Evolutionary conservation across 2,797 vertebrate species (phyloP).

Genomic region (Amblyopsis hoosieri): DNA sequence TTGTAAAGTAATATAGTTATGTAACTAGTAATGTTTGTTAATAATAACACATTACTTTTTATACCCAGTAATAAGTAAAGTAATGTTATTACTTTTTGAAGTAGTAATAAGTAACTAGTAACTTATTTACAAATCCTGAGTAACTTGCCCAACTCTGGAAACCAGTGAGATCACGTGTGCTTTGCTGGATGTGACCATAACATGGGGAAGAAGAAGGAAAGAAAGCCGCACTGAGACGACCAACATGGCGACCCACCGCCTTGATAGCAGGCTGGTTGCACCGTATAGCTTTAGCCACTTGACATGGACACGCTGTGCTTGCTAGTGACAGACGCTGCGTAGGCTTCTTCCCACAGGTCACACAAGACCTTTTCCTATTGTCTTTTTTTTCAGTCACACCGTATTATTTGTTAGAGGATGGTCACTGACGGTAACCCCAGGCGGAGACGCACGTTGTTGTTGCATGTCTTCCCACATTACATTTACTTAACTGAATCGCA

Average conservation of each 20-base stretch:
- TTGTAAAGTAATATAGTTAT: too few relatives aligned
- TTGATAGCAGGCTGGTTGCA: slow-evolving; percentile 41
- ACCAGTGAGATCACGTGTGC: slow-evolving; percentile 12
- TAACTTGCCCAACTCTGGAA: too few relatives aligned
- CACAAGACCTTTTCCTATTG: slow-evolving; percentile 72
- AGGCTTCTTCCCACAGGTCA: slow-evolving; percentile 74
- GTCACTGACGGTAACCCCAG: slow-evolving; percentile 75
- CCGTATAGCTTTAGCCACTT: slow-evolving; percentile 68
- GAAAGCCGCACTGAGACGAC: slow-evolving; percentile 28
- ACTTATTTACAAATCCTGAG: too few relatives aligned
- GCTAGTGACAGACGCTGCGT: slow-evolving; percentile 74
- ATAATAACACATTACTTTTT: too few relatives aligned
- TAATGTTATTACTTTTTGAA: too few relatives aligned
- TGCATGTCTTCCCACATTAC: slow-evolving; percentile 76
- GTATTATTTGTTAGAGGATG: slow-evolving; percentile 75
- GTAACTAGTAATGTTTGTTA: too few relatives aligned
- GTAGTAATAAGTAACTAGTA: too few relatives aligned
- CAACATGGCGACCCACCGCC: slow-evolving; percentile 31
- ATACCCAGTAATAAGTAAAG: too few relatives aligned
- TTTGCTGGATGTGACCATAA: neutral
- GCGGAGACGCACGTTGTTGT: slow-evolving; percentile 69
- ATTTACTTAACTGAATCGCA: slow-evolving; percentile 59
- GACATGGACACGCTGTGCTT: slow-evolving; percentile 67
- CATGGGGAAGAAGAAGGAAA: slow-evolving; percentile 1
- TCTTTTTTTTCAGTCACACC: slow-evolving; percentile 71